Evolutionary conservation across 2,113 vertebrate genomes (phyloP).

Genomic region (Laticauda colubrina): DNA sequence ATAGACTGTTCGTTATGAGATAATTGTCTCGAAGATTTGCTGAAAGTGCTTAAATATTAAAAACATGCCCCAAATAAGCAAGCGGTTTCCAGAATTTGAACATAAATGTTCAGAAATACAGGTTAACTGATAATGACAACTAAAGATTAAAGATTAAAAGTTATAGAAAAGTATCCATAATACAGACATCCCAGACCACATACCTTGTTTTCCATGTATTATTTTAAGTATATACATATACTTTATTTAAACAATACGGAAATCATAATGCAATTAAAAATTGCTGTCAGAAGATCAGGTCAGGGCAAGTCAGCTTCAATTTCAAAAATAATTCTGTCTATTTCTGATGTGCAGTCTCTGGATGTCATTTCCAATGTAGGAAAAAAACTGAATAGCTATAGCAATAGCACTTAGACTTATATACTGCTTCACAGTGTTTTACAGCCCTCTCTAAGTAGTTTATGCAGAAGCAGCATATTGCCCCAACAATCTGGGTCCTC

Average conservation of each 20-base stretch:
- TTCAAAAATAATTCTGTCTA: not conserved
- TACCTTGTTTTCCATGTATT: not conserved
- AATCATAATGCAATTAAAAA: not conserved
- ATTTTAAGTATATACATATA: not conserved
- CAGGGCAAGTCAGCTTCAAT: not conserved
- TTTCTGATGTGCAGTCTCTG: not conserved
- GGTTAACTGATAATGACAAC: constrained; percentile 35
- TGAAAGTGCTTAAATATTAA: constrained; percentile 64
- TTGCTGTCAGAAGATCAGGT: not conserved
- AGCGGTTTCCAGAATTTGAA: constrained; percentile 50
- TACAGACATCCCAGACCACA: constrained; percentile 20
- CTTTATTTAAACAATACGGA: not conserved
- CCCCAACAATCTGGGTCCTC: too few species aligned
- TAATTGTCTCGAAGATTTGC: constrained; percentile 66
- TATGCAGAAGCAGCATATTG: too few species aligned
- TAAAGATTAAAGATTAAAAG: constrained; percentile 34
- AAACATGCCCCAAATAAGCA: constrained; percentile 58
- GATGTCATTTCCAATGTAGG: not conserved
- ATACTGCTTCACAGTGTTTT: too few species aligned
- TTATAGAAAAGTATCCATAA: constrained; percentile 31
- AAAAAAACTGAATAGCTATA: not conserved
- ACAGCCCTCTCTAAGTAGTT: too few species aligned
- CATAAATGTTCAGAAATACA: constrained; percentile 50
- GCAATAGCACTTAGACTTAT: too few species aligned
- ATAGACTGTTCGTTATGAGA: constrained; percentile 57